phyloP scores from a whole-genome alignment of 2,797 vertebrate species.

The Triplophysa bombifrons region DNA sequence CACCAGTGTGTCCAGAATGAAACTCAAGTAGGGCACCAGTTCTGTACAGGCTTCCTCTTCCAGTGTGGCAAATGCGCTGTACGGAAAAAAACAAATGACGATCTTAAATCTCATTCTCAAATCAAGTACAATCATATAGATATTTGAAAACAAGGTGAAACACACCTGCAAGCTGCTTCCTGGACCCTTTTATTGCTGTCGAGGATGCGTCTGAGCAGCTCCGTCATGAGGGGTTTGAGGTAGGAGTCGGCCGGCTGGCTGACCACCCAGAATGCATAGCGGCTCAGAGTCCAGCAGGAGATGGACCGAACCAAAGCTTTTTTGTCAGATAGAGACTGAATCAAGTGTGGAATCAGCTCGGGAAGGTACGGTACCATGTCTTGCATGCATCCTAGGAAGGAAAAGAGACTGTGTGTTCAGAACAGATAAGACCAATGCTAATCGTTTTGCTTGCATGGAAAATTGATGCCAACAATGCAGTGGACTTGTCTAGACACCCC shows the following conservation, averaged over 20 bases:
- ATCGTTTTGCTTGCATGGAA: background rate
- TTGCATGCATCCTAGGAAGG: slow-evolving; percentile 87
- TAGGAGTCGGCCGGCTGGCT: slow-evolving; percentile 88
- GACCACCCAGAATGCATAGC: slow-evolving; percentile 96
- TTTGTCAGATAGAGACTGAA: slow-evolving; percentile 90
- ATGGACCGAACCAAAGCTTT: slow-evolving; percentile 95
- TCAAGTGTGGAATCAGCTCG: slow-evolving; percentile 91
- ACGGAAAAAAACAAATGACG: background rate
- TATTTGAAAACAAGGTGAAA: background rate
- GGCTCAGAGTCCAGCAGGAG: slow-evolving; percentile 94
- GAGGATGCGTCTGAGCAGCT: slow-evolving; percentile 92
- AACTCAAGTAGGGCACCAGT: slow-evolving; percentile 93
- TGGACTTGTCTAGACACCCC: background rate
- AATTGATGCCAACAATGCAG: background rate
- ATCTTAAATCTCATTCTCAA: no score
- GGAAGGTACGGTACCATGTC: slow-evolving; percentile 94
- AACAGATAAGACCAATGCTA: no score
- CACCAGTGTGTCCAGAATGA: slow-evolving; percentile 93
- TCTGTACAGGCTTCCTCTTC: slow-evolving; percentile 96
- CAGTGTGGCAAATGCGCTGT: slow-evolving; percentile 90
- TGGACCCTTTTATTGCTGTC: slow-evolving; percentile 95
- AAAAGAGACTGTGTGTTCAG: background rate
- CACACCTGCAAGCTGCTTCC: slow-evolving; percentile 92
- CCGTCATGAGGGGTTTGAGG: slow-evolving; percentile 94
- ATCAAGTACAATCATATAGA: no score